A percentile compares a stretch with the other conserved stretches of the same genome.
Evolutionary conservation across 2,113 vertebrate species (phyloP).

Genomic region (Channa maculata): DNA sequence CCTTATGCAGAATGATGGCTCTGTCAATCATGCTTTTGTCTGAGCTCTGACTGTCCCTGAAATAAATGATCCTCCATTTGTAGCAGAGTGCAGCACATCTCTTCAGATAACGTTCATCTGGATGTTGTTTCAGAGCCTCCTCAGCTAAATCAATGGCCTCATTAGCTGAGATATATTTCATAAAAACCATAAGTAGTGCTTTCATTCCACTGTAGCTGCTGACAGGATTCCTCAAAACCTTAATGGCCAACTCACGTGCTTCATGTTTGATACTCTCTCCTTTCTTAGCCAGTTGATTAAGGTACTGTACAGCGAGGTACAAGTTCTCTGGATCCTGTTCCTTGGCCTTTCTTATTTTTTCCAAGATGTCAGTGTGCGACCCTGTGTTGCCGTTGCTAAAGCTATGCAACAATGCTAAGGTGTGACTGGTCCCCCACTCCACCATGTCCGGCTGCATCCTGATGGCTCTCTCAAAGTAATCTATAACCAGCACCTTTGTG

Average conservation of each 20-base stretch:
- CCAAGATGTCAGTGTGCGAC: constrained; percentile 2
- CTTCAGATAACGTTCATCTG: constrained; percentile 54
- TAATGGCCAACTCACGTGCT: constrained; percentile 41
- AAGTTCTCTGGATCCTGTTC: constrained; percentile 59
- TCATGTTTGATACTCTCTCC: constrained; percentile 21
- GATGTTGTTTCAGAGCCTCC: constrained; percentile 55
- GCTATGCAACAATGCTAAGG: constrained; percentile 3
- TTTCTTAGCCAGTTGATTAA: constrained; percentile 17
- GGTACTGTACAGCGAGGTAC: constrained; percentile 52
- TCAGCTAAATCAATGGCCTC: constrained; percentile 67
- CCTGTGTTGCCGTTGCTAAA: background rate
- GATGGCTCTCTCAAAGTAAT: constrained; percentile 69
- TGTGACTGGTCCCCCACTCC: constrained; percentile 63
- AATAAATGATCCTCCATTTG: constrained; percentile 26
- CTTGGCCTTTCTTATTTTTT: constrained; percentile 54
- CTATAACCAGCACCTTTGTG: constrained; percentile 25
- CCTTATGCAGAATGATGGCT: constrained; percentile 44
- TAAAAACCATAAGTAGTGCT: constrained; percentile 51
- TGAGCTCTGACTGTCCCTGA: constrained; percentile 4
- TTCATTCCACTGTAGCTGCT: constrained; percentile 65
- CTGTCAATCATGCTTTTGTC: constrained; percentile 18
- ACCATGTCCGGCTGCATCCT: constrained; percentile 67
- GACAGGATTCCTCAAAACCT: constrained; percentile 48
- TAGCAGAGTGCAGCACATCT: constrained; percentile 53
- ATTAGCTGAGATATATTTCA: constrained; percentile 26